These are phyloP conservation scores for Sebastes oblongus DNA, from an alignment of 2,797 vertebrate species.

Conservation along the genomic window DNA sequence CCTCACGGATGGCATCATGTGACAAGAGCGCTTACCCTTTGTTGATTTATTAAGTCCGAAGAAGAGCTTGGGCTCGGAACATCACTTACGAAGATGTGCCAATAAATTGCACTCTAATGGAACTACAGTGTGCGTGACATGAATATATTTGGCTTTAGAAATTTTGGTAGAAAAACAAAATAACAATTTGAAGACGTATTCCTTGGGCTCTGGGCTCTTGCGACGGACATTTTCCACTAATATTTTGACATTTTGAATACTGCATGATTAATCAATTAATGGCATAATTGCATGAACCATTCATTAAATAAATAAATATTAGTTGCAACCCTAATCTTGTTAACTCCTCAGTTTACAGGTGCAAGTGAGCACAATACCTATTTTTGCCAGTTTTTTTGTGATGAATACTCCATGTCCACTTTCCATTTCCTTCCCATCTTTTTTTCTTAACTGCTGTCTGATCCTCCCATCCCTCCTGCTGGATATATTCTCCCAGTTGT, in stretches of 20 bases:
- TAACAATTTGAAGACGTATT: neutral
- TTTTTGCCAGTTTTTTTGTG: slow-evolving; percentile 19
- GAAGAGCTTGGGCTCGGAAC: no score
- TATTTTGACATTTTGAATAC: neutral
- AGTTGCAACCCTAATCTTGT: neutral
- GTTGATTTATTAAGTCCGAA: no score
- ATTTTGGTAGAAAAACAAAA: neutral
- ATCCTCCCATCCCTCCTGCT: slow-evolving; percentile 32
- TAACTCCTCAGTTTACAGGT: slow-evolving; percentile 9
- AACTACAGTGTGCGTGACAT: neutral
- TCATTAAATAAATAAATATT: neutral
- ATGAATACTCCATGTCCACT: slow-evolving; percentile 25
- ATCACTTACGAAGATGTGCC: no score
- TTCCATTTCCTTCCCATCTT: slow-evolving; percentile 28
- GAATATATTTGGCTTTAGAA: neutral
- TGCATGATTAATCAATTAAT: neutral
- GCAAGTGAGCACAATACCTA: slow-evolving; percentile 10
- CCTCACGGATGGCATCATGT: no score
- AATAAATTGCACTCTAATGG: no score
- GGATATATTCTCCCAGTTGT: slow-evolving; percentile 38
- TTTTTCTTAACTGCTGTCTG: slow-evolving; percentile 30
- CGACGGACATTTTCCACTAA: neutral
- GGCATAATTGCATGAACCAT: neutral
- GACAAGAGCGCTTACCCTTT: no score
- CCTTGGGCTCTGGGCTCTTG: neutral